Evolutionary conservation across 1,140 invertebrate species (phyloP), one percentile per base, ranked within the genome.

Genomic region (Halictus rubicundus): DNA sequence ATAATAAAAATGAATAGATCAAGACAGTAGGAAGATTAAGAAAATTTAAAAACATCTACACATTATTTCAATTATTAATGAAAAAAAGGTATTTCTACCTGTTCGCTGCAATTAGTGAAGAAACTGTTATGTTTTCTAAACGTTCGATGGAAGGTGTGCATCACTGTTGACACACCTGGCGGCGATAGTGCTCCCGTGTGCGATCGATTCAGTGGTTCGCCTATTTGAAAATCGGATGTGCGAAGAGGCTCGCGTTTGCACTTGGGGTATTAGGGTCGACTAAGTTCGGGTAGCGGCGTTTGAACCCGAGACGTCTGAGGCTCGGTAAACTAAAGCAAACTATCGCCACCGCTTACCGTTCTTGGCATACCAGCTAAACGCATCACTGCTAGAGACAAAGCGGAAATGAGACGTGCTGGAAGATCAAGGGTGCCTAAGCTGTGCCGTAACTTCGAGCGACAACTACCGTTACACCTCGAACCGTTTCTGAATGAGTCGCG

Each of bases 311-410:
- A 85, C 72, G 85, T 86, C 85, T 84, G 46, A 68, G 81, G 86
- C 81, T 90, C 88, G 81, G 85, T 78, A 87, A 90, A 89, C 88
- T 89, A 87, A 89, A 88, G 87, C 84, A 87, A 90, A 90, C 88
- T 90, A 90, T 90, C 87, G 80, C 83, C 87, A 72, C 87, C 61
- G 85, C 80, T 87, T 89, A 88, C 79, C 78, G 74, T 78, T 89
- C 86, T 70, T 85, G 86, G 85, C 84, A 82, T 85, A 84, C 87
- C 80, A 76, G 66, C 75, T 84, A 85, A 88, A 88, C 79, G 82
- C 69, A 64, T 71, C 73, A 60, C 46, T 63, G 68, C 25, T 73
- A 57, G 64, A 83, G 77, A 88, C 71, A 85, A 80, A 84, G 78
- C 82, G 60, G 68, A 77, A 71, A 78, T 57, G 78, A 82, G 84